phyloP scores from a whole-genome alignment of 2,888 invertebrate species.

The Volucella inflata region DNA sequence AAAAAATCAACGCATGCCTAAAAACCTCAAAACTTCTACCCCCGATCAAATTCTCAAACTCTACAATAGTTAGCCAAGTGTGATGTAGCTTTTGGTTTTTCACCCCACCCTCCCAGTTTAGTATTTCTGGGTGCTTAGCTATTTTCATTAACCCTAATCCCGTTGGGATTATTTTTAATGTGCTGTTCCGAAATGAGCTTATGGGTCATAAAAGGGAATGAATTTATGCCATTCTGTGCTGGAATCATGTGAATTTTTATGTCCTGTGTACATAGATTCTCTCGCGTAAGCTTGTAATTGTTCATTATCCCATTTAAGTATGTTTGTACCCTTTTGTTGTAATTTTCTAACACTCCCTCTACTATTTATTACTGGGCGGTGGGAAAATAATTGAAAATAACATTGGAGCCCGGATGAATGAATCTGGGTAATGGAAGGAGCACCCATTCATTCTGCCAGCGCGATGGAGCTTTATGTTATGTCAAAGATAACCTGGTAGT shows the following conservation, averaged over 20 bases:
- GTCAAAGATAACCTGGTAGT: too few relatives aligned
- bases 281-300: conserved; percentile 15
- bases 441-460: neutral
- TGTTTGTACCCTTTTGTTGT: conserved; percentile 5
- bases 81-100: neutral
- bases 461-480: too few relatives aligned
- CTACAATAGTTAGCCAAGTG: neutral
- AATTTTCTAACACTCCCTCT: conserved; percentile 17
- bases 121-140: conserved; percentile 8
- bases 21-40: too few relatives aligned
- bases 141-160: conserved; percentile 35
- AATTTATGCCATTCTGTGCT: conserved; percentile 8
- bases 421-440: neutral
- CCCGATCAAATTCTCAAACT: neutral
- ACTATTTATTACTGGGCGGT: neutral
- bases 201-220: conserved; percentile 37
- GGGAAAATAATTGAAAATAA: too few relatives aligned
- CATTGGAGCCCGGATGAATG: too few relatives aligned
- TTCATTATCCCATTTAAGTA: neutral
- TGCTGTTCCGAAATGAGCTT: conserved; percentile 37
- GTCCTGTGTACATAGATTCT: neutral
- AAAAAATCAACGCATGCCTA: too few relatives aligned
- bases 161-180: conserved; percentile 35
- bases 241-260: conserved; percentile 30
- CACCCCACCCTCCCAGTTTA: conserved; percentile 2